Percentiles rank a stretch among this genome's conserved stretches.
phyloP scores from a whole-genome alignment of 1,140 invertebrate species.

The Halictus rubicundus region DNA sequence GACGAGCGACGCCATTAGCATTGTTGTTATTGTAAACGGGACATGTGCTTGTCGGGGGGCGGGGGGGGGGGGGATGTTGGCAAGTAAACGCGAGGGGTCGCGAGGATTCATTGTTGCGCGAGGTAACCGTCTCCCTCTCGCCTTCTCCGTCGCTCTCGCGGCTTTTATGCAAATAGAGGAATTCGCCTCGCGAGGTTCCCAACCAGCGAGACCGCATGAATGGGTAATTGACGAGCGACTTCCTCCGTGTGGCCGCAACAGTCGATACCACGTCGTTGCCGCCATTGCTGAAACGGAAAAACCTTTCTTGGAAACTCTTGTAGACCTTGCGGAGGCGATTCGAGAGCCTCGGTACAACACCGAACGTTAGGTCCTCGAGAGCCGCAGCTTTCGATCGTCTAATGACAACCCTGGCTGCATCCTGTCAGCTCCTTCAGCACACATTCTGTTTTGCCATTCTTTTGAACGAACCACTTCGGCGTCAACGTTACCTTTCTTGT shows the following conservation, averaged over 20 bases:
- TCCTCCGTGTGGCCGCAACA: neutral
- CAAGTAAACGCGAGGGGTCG: neutral
- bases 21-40: constrained; percentile 4
- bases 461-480: too few relatives aligned
- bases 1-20: neutral
- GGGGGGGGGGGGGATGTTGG: neutral
- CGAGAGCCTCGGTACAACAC: too few relatives aligned
- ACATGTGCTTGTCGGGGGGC: neutral
- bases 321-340: too few relatives aligned
- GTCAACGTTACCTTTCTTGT: too few relatives aligned
- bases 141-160: neutral
- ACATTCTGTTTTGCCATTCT: too few relatives aligned
- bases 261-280: neutral
- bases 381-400: too few relatives aligned
- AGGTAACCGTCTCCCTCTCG: neutral
- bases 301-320: too few relatives aligned
- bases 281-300: too few relatives aligned
- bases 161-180: neutral
- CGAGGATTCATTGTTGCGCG: neutral
- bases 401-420: too few relatives aligned
- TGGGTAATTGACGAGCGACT: neutral
- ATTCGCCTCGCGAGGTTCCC: neutral
- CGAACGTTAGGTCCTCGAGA: too few relatives aligned
- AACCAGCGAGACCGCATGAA: neutral
- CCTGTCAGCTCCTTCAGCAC: too few relatives aligned